These are phyloP conservation scores for Psix sp. DNA, from an alignment of 1,140 invertebrate genomes.

Conservation along the genomic window DNA sequence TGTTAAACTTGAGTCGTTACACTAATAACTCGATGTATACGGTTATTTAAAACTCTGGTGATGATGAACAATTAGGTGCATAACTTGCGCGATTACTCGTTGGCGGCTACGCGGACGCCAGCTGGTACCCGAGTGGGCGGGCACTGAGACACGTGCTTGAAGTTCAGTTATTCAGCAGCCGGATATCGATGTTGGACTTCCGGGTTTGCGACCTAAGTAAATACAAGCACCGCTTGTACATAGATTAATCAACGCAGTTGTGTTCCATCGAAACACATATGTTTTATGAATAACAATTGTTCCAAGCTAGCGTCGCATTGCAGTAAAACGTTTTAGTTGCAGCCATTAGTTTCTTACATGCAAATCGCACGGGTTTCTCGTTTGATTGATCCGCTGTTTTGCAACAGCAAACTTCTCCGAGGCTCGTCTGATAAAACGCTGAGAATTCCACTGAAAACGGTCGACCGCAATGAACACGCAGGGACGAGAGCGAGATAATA, in stretches of 20 bases:
- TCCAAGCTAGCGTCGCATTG: too few species aligned
- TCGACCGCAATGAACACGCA: too few species aligned
- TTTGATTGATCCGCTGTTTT: too few species aligned
- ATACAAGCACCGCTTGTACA: constrained; percentile 28
- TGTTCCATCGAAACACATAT: constrained; percentile 15
- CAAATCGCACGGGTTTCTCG: too few species aligned
- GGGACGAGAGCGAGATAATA: too few species aligned
- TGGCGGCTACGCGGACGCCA: constrained; percentile 3
- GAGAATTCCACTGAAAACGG: too few species aligned
- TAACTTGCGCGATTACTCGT: constrained; percentile 31
- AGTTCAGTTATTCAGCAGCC: constrained; percentile 31
- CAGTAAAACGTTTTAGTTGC: too few species aligned
- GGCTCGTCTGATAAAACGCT: too few species aligned
- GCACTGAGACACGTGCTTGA: constrained; percentile 39
- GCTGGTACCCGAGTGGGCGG: constrained; percentile 27
- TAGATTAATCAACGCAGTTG: constrained; percentile 38
- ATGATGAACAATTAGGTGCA: constrained; percentile 43
- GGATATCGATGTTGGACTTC: constrained; percentile 33
- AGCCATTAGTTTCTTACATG: too few species aligned
- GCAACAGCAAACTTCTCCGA: too few species aligned
- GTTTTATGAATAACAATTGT: constrained; percentile 30
- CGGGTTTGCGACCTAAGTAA: constrained; percentile 34
- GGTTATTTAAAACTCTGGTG: constrained; percentile 23
- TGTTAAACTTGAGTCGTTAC: constrained; percentile 24
- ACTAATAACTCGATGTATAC: constrained; percentile 9